Percentiles rank a stretch among this genome's conserved stretches.
Conservation (phyloP, 1,140 invertebrate species). For the Littorina saxatilis region DNA sequence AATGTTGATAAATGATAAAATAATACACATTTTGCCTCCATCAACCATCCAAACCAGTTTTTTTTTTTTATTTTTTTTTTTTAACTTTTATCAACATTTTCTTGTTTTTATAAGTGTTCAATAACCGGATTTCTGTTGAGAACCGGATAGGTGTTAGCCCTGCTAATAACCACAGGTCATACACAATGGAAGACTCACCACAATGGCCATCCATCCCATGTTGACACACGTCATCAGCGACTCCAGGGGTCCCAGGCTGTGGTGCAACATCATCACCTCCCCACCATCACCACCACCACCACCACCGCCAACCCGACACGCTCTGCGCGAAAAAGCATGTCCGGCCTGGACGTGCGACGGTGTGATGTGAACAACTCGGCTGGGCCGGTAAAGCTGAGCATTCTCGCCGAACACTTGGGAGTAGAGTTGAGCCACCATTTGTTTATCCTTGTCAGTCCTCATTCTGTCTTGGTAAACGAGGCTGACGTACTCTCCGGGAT, state of each 20-base stretch:
- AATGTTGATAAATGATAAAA: no score
- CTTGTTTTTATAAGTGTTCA: no score
- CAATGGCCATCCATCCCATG: constrained; percentile 93
- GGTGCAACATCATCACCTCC: constrained; percentile 62
- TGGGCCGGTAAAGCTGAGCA: constrained; percentile 45
- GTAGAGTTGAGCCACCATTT: constrained; percentile 80
- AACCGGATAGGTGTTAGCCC: no score
- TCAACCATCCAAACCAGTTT: no score
- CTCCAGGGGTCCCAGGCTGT: constrained; percentile 79
- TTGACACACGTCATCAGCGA: constrained; percentile 88
- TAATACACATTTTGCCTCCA: no score
- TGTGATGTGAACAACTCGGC: constrained; percentile 54
- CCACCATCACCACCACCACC: neutral
- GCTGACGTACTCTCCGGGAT: constrained; percentile 83
- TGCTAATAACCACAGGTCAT: no score
- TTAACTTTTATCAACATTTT: no score
- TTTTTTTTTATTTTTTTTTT: no score
- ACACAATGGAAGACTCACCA: constrained; percentile 88
- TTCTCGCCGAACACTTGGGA: constrained; percentile 78
- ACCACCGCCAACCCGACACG: neutral
- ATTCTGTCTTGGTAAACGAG: constrained; percentile 90
- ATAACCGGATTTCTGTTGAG: no score
- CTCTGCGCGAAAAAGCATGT: constrained; percentile 69
- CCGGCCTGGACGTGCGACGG: constrained; percentile 71
- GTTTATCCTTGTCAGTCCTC: constrained; percentile 84